Evolutionary conservation across 2,113 vertebrate genomes (phyloP), one percentile per base, ranked within the genome.

Genomic region (Seriola dumerili): DNA sequence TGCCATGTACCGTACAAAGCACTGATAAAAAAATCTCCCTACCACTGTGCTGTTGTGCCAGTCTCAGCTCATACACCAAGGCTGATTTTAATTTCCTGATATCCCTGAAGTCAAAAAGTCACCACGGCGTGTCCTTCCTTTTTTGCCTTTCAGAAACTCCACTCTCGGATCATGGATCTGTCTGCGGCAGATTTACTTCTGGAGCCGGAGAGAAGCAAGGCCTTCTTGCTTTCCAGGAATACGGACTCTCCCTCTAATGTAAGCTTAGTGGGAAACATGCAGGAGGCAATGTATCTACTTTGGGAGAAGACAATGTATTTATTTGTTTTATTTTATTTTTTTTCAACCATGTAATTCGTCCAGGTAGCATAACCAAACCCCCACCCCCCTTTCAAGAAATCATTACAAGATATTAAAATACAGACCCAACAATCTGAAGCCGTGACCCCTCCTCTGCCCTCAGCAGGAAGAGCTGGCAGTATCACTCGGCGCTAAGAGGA

Each of bases 121-220:
- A 87, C 68, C 17, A 34, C 36, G 25, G 19, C 46, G 6, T 85
- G 64, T 82, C 66, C 81, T 72, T 64, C 62, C 23, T 29, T 44
- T 48, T 88, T 54, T 88, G 40, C 81, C 87, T 90, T 86, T 73
- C 91, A 97, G 97, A 97, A 97, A 93, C 96, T 97, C 86, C 96
- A 97, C 87, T 97, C 96, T 7, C 91, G 92, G 81, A 96, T 97
- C 93, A 90, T 96, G 92, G 96, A 96, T 92, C 94, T 97, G 81
- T 97, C 96, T 12, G 95, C 96, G 12, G 95, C 96, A 55, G 97
- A 97, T 88, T 85, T 97, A 85, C 94, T 96, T 12, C 89, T 96
- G 84, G 96, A 97, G 78, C 92, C 91, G 0, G 96, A 96, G 80
- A 89, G 90, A 32, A 96, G 93, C 93, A 94, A 92, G 74, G 92